phyloP scores from a whole-genome alignment of 35 echinoderm and acorn worm genomes.

The Lytechinus pictus region DNA sequence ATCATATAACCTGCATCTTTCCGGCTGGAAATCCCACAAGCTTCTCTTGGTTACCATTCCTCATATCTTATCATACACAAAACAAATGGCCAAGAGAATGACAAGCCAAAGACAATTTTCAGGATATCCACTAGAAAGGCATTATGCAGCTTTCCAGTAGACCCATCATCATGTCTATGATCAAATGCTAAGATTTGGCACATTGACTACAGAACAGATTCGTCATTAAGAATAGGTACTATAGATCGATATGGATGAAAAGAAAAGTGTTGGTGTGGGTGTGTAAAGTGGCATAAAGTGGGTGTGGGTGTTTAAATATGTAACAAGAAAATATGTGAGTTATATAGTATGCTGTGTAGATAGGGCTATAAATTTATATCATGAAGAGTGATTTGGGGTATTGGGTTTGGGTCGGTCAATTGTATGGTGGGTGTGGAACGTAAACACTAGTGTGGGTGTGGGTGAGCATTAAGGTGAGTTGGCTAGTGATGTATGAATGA shows the following conservation, averaged over 20 bases:
- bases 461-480: neutral
- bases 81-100: no score
- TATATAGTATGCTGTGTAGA: neutral
- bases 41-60: no score
- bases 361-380: neutral
- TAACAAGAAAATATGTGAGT: neutral
- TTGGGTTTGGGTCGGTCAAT: neutral
- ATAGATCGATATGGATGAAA: neutral
- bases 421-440: neutral
- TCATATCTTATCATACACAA: no score
- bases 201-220: no score
- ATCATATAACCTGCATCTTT: no score
- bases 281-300: neutral
- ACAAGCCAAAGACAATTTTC: no score
- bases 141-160: no score
- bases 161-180: no score
- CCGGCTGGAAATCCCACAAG: no score
- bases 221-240: no score
- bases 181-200: no score
- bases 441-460: neutral
- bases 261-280: neutral
- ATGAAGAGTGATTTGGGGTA: neutral
- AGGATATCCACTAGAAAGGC: no score
- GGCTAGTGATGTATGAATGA: neutral
- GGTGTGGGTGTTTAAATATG: neutral